Evolutionary conservation across 2,797 vertebrate species (phyloP).

Genomic region (Helarctos malayanus): DNA sequence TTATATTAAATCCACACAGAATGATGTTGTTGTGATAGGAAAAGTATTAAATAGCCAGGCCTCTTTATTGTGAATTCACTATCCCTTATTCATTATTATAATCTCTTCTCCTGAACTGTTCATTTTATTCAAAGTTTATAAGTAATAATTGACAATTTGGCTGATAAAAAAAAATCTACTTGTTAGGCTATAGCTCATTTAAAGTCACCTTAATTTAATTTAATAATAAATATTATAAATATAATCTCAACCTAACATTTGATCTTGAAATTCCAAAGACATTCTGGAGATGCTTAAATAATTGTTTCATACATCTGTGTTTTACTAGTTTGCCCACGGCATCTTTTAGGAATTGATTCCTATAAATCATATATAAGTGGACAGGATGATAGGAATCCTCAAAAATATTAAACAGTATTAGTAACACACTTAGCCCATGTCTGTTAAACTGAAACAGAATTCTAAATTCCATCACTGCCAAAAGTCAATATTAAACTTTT

Average conservation of each 20-base stretch:
- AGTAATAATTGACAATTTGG: background rate
- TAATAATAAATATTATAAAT: conserved; percentile 51
- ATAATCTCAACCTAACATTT: background rate
- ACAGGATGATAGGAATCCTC: background rate
- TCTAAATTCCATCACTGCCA: background rate
- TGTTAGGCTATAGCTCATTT: background rate
- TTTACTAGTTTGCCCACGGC: background rate
- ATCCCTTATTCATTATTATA: background rate
- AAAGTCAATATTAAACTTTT: background rate
- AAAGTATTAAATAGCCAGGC: background rate
- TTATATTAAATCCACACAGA: background rate
- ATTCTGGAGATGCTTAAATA: background rate
- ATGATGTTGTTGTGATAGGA: background rate
- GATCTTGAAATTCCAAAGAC: background rate
- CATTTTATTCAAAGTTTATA: background rate
- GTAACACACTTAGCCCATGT: background rate
- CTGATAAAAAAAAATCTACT: background rate
- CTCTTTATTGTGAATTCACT: background rate
- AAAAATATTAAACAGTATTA: background rate
- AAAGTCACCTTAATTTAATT: background rate
- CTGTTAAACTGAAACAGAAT: conserved; percentile 25
- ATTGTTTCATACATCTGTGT: background rate
- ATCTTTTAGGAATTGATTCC: background rate
- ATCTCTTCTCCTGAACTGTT: background rate
- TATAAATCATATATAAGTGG: background rate